Conservation (phyloP, 2,888 invertebrate species). For the Saturnia japonica region DNA sequence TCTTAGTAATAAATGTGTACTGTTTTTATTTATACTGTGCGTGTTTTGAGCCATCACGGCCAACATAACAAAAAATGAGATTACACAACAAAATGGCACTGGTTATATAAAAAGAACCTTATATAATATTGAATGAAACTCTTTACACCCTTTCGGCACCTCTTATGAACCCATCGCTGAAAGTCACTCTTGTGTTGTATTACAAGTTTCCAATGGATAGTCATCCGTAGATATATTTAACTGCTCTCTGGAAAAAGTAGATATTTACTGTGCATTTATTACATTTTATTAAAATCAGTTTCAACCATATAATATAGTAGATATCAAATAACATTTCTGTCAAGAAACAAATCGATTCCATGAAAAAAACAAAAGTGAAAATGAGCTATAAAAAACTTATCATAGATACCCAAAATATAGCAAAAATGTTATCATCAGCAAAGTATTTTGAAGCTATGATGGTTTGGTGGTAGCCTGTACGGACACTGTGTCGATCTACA, state of each 20-base stretch:
- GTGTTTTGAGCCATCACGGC: conserved; percentile 30
- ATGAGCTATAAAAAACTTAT: too few species aligned
- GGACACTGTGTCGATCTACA: too few species aligned
- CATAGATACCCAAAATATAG: too few species aligned
- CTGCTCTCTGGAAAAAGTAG: conserved; percentile 66
- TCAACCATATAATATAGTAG: too few species aligned
- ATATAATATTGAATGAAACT: conserved; percentile 13
- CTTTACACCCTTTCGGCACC: background rate
- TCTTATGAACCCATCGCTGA: conserved; percentile 5
- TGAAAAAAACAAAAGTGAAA: too few species aligned
- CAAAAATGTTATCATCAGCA: too few species aligned
- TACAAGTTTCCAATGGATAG: conserved; percentile 24
- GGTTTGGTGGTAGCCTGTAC: too few species aligned
- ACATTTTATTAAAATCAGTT: background rate
- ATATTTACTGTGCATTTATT: background rate
- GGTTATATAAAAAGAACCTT: conserved; percentile 43
- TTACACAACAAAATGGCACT: conserved; percentile 66
- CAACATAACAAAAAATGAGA: conserved; percentile 43
- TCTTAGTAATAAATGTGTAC: conserved; percentile 63
- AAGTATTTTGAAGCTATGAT: too few species aligned
- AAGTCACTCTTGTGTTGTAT: conserved; percentile 1
- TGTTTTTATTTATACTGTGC: conserved; percentile 54
- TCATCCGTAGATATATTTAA: conserved; percentile 58
- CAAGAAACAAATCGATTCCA: too few species aligned
- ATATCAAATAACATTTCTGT: too few species aligned